Percentiles rank a stretch among this genome's conserved stretches.
phyloP scores from a whole-genome alignment of 2,797 vertebrate genomes.

The Orestias chungarensis region DNA sequence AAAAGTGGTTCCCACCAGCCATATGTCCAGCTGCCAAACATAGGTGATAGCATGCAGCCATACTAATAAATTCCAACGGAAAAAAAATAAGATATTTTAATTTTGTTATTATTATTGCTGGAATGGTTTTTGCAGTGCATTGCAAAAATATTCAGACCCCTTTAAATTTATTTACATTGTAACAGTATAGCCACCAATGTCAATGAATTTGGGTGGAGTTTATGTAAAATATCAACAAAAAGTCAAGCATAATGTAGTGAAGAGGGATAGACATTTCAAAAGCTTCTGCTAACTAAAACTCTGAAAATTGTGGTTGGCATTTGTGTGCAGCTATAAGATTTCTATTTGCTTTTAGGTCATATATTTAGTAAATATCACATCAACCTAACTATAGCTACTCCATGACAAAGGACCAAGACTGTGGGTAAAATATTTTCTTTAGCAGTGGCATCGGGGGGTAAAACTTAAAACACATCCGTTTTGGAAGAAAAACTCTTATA shows the following conservation, averaged over 20 bases:
- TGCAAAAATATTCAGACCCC: background rate
- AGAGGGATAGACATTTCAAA: background rate
- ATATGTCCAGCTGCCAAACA: constrained; percentile 57
- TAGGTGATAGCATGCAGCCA: constrained; percentile 41
- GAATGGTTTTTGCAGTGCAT: background rate
- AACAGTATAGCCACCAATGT: background rate
- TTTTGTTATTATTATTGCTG: background rate
- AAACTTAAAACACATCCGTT: too few relatives aligned
- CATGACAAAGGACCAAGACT: too few relatives aligned
- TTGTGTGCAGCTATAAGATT: background rate
- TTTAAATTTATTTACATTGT: background rate
- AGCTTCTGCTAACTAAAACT: too few relatives aligned
- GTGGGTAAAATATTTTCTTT: too few relatives aligned
- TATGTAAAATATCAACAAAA: background rate
- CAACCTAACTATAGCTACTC: background rate
- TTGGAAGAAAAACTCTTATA: too few relatives aligned
- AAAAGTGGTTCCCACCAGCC: constrained; percentile 72
- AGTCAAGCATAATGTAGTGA: background rate
- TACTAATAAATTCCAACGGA: constrained; percentile 15
- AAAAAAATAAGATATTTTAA: constrained; percentile 7
- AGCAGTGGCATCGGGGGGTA: too few relatives aligned
- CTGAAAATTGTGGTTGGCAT: background rate
- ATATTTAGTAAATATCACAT: background rate
- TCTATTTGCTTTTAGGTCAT: too few relatives aligned
- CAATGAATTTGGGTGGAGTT: background rate